These are phyloP conservation scores for Enteromius paludinosus DNA, from an alignment of 2,797 vertebrate species.

Conservation along the genomic window DNA sequence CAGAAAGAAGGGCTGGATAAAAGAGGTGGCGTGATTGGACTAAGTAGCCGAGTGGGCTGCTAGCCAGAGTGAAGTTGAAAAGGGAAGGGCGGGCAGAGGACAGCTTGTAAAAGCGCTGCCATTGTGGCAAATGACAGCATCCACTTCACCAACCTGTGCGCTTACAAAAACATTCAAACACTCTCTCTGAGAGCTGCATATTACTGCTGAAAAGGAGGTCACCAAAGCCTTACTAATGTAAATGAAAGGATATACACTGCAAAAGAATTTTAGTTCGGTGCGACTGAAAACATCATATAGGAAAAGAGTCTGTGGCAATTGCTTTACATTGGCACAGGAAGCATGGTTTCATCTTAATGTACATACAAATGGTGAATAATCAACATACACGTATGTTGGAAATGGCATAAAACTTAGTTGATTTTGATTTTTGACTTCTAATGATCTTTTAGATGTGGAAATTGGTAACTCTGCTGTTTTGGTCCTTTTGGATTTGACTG, in stretches of 20 bases:
- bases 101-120: slow-evolving; percentile 59
- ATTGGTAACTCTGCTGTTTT: no score
- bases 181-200: slow-evolving; percentile 26
- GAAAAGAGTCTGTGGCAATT: background rate
- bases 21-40: slow-evolving; percentile 60
- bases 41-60: slow-evolving; percentile 55
- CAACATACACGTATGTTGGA: no score
- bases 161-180: slow-evolving; percentile 39
- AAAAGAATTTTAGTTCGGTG: background rate
- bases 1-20: slow-evolving; percentile 69
- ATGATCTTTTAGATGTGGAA: no score
- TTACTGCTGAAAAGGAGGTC: background rate
- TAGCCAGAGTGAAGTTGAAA: slow-evolving; percentile 68
- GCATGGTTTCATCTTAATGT: background rate
- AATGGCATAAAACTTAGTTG: no score
- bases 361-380: no score
- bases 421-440: no score
- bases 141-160: slow-evolving; percentile 3
- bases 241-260: background rate
- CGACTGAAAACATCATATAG: background rate
- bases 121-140: slow-evolving; percentile 44
- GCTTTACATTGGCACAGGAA: background rate
- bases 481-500: no score
- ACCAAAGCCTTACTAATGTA: slow-evolving; percentile 1
- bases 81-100: slow-evolving; percentile 62